Conservation (phyloP, 2,888 invertebrate species). For the Cheilosia pagana region DNA sequence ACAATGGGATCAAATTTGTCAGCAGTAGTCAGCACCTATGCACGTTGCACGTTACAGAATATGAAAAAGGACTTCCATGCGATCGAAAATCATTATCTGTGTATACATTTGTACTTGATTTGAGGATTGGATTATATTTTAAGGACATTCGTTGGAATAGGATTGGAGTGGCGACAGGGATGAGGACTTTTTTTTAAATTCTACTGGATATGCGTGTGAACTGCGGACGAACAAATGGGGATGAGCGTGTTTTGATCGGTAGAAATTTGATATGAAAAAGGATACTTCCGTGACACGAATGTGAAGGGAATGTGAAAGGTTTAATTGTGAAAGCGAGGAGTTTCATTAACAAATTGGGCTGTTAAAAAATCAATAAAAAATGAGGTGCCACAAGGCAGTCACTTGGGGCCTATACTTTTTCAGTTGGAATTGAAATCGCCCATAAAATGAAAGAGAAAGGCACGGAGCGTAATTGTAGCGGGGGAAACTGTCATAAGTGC, state of each 20-base stretch:
- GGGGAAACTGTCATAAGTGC: too few species aligned
- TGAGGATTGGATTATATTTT: conserved; percentile 21
- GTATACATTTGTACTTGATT: background rate
- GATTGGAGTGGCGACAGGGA: conserved; percentile 17
- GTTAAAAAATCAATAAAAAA: background rate
- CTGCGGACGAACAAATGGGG: conserved; percentile 19
- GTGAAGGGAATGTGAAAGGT: background rate
- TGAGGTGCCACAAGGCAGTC: background rate
- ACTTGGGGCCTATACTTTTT: background rate
- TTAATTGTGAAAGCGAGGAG: background rate
- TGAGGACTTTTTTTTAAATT: background rate
- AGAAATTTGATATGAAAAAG: conserved; percentile 56
- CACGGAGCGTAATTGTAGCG: too few species aligned
- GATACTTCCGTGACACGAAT: conserved; percentile 26
- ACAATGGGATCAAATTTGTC: conserved; percentile 47
- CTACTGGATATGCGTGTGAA: conserved; percentile 38
- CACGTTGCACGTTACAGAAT: conserved; percentile 27
- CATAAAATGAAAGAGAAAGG: background rate
- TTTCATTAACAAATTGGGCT: background rate
- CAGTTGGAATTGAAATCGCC: background rate
- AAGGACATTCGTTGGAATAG: background rate
- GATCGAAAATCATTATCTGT: conserved; percentile 19
- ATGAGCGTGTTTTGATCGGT: conserved; percentile 54
- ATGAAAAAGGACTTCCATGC: conserved; percentile 43
- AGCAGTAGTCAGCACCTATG: conserved; percentile 43